Evolutionary conservation across 1,140 invertebrate species (phyloP).

Genomic region (Vollenhovia emeryi): DNA sequence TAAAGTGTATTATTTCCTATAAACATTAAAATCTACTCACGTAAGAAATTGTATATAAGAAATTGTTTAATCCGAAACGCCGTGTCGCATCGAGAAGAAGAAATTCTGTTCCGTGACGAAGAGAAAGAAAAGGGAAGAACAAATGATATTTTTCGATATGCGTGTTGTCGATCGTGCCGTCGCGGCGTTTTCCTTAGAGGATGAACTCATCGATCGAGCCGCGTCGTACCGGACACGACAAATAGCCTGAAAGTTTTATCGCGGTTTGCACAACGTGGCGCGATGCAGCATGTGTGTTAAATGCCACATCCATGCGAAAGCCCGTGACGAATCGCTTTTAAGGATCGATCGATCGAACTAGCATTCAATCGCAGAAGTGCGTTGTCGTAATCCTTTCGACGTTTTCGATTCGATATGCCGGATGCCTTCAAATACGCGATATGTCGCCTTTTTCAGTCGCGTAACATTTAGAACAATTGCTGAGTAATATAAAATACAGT

Average conservation of each 20-base stretch:
- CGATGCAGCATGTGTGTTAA: not conserved
- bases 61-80: not conserved
- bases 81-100: not conserved
- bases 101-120: not conserved
- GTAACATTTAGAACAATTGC: not conserved
- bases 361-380: not conserved
- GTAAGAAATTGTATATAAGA: not conserved
- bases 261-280: not conserved
- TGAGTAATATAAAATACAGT: not conserved
- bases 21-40: not conserved
- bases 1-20: not conserved
- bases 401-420: not conserved
- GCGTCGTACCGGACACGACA: conserved; percentile 21
- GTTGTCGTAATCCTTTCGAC: conserved; percentile 1
- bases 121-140: not conserved
- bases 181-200: conserved; percentile 30
- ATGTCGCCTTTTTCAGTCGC: not conserved
- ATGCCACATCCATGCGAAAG: conserved; percentile 9
- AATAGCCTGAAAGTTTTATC: conserved; percentile 38
- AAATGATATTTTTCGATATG: conserved; percentile 30
- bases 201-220: conserved; percentile 40
- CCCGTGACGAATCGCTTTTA: conserved; percentile 22
- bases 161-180: conserved; percentile 16
- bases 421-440: not conserved
- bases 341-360: conserved; percentile 22